Base-by-base conservation (phyloP, 1,140 invertebrate species). In the Sogatella furcifera region DNA sequence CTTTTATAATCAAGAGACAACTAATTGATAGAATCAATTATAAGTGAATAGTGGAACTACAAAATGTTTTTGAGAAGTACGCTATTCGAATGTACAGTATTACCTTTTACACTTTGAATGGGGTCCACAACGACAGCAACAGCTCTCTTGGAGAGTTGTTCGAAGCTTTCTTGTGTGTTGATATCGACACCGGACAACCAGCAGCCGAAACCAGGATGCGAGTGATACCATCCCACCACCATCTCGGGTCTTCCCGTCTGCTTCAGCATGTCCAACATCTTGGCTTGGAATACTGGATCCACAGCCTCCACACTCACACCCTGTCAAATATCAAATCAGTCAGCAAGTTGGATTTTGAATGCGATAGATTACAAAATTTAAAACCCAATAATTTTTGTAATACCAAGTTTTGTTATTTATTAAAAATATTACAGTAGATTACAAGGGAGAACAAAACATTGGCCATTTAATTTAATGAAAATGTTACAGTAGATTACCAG, bases 101-200 rank as follows among this genome's bases (percentile, higher is more conserved):
- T 81, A 72, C 84, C 95, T 78, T 99, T 99, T 0, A 99, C 97
- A 62, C 93, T 97, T 72, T 99, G 97, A 73, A 99, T 99, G 5
- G 97, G 97, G 80, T 99, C 97, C 49, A 99, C 95, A 5, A 99
- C 97, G 66, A 99, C 97, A 64, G 97, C 97, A 0, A 99, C 97
- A 22, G 97, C 97, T 71, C 97, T 78, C 73, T 99, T 96, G 52
- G 94, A 97, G 0, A 99, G 77, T 9, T 96, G 95, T 78, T 99
- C 97, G 77, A 99, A 99, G 65, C 94, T 97, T 72, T 99, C 97
- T 73, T 99, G 97, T 11, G 97, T 99, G 70, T 99, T 99, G 66
- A 99, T 99, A 77, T 99, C 97, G 1, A 99, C 97, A 57, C 95
- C 91, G n/a, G 97, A 99, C 17, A 99, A 77, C 97, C 97, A 99